These are phyloP conservation scores for Papilio gigon DNA, from an alignment of 2,888 invertebrate genomes.

Conservation along the genomic window DNA sequence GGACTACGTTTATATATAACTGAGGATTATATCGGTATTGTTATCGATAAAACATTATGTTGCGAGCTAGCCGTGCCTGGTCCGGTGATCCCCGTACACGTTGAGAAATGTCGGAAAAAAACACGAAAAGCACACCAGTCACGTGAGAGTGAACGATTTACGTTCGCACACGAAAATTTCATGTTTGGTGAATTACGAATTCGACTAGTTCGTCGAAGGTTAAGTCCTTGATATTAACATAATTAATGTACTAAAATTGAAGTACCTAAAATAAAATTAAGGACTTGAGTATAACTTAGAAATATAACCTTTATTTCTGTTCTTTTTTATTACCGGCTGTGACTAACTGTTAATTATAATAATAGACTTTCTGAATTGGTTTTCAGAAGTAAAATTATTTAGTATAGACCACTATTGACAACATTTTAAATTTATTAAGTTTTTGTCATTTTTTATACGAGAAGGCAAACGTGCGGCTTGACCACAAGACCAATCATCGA, in stretches of 20 bases:
- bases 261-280: background rate
- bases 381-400: too few relatives aligned
- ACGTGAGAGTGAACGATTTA: slow-evolving; percentile 34
- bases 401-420: too few relatives aligned
- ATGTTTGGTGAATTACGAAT: slow-evolving; percentile 20
- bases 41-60: slow-evolving; percentile 69
- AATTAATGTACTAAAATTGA: slow-evolving; percentile 15
- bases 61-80: slow-evolving; percentile 58
- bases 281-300: background rate
- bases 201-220: slow-evolving; percentile 8
- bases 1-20: slow-evolving; percentile 39
- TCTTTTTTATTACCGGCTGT: background rate
- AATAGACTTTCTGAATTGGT: too few relatives aligned
- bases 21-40: slow-evolving; percentile 50
- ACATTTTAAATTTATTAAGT: too few relatives aligned
- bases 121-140: slow-evolving; percentile 60
- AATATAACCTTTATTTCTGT: background rate
- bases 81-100: slow-evolving; percentile 57
- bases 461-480: too few relatives aligned
- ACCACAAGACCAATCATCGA: too few relatives aligned
- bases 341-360: background rate
- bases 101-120: slow-evolving; percentile 67
- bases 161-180: slow-evolving; percentile 11
- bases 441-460: too few relatives aligned
- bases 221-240: slow-evolving; percentile 11